Conservation (phyloP, 37 sponge, comb jelly and placozoan genomes). For the Amphimedon queenslandica region DNA sequence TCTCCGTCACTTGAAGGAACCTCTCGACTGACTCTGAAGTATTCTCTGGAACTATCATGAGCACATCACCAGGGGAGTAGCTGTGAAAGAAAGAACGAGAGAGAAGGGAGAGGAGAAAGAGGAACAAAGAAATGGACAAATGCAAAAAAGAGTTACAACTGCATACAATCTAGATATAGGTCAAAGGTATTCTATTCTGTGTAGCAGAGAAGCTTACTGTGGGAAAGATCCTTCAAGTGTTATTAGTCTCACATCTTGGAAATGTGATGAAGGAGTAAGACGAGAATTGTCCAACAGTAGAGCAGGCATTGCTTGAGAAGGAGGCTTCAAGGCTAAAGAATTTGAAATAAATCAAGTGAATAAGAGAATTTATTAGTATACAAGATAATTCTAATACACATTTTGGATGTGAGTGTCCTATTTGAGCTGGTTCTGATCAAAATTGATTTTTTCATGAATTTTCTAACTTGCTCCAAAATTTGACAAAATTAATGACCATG, state of each 20-base stretch:
- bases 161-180: no score
- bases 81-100: slow-evolving; percentile 13
- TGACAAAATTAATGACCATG: no score
- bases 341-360: neutral
- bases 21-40: slow-evolving; percentile 48
- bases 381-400: neutral
- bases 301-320: no score
- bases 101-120: neutral
- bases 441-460: no score
- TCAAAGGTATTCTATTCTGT: no score
- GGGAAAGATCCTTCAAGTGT: no score
- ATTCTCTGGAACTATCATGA: slow-evolving; percentile 89
- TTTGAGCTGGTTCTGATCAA: no score
- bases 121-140: no score
- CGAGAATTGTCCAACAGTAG: slow-evolving; percentile 68
- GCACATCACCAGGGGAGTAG: slow-evolving; percentile 81
- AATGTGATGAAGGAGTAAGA: slow-evolving; percentile 78
- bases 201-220: no score
- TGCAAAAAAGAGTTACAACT: neutral
- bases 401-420: no score
- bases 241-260: slow-evolving; percentile 96
- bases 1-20: slow-evolving; percentile 44
- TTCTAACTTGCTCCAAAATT: no score
- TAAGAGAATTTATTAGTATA: neutral
- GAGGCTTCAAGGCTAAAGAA: neutral